Base-by-base conservation (phyloP, 1,140 invertebrate genomes). In the Varroa destructor region DNA sequence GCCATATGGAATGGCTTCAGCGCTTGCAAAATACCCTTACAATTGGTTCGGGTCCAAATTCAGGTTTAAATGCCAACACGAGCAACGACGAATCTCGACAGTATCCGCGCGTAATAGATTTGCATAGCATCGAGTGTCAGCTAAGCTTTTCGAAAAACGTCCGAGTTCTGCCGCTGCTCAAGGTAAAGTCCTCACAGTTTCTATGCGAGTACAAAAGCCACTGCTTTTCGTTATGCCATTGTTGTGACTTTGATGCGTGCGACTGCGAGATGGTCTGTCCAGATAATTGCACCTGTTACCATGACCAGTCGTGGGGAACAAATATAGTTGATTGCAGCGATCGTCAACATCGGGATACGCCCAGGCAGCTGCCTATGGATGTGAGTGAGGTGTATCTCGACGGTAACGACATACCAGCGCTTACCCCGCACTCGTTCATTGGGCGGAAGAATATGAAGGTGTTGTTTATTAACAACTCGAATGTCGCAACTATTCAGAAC, bases 231-330 rank as follows among this genome's bases (percentile, higher is more conserved):
- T 83, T 93, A 56, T 93, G 91, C 77, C 90, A 93, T 78, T 94
- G 91, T 82, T 95, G 91, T 80, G 91, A 93, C 79, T 93, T 92
- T 79, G 90, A 93, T 78, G 90, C 91, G 70, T 94, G 91, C 82
- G 90, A 93, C 82, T 93, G 90, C 81, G 89, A 93, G 84, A 93
- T 93, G 90, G 92, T 88, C 70, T 95, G 91, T 79, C 91, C 91
- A 14, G 87, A 86, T 57, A 92, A 93, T 79, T 95, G 91, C 81
- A 90, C 89, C 25, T 94, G 91, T 77, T 94, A 91, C 83, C 90
- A 93, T 78, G 91, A 94, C 80, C 89, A 93, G 78, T 88, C 89
- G 55, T 95, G 91, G 91, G 88, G 88, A 14, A 88, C 89, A 12
- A 94, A 95, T 79, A 89, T 95, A 71, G 91, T 93, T 14, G 90